Conservation (phyloP, 2,797 vertebrate genomes). For the Hipposideros larvatus region DNA sequence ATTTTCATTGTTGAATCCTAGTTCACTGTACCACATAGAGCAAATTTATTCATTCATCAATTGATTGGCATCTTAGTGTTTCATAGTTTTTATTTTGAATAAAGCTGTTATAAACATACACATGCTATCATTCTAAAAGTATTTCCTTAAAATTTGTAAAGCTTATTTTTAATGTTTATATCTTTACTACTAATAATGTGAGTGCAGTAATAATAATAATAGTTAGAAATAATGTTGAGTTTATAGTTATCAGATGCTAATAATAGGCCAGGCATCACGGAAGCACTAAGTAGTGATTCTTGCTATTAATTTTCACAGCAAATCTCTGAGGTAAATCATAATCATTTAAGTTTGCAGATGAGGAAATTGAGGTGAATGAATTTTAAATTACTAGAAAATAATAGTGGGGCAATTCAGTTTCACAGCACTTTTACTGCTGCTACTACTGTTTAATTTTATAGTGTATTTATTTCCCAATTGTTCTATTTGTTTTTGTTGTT, state of each 20-base stretch:
- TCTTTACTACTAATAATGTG: neutral
- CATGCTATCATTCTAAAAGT: neutral
- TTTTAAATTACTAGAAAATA: neutral
- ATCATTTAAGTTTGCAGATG: neutral
- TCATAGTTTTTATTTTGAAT: slow-evolving; percentile 30
- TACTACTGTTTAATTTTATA: neutral
- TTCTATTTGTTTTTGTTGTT: neutral
- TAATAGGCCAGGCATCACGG: neutral
- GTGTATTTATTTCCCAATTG: accelerated
- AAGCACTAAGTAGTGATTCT: neutral
- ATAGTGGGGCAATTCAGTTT: neutral
- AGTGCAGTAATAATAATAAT: neutral
- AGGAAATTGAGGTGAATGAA: neutral
- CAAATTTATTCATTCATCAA: neutral
- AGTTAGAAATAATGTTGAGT: neutral
- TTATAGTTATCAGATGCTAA: neutral
- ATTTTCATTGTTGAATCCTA: neutral
- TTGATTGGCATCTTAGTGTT: neutral
- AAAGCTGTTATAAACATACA: neutral
- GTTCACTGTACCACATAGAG: neutral
- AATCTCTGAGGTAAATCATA: neutral
- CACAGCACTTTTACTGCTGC: neutral
- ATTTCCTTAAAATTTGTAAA: neutral
- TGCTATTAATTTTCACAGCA: neutral
- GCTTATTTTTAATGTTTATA: neutral